phyloP scores from a whole-genome alignment of 2,797 vertebrate species.

The Jordanella pulchra region DNA sequence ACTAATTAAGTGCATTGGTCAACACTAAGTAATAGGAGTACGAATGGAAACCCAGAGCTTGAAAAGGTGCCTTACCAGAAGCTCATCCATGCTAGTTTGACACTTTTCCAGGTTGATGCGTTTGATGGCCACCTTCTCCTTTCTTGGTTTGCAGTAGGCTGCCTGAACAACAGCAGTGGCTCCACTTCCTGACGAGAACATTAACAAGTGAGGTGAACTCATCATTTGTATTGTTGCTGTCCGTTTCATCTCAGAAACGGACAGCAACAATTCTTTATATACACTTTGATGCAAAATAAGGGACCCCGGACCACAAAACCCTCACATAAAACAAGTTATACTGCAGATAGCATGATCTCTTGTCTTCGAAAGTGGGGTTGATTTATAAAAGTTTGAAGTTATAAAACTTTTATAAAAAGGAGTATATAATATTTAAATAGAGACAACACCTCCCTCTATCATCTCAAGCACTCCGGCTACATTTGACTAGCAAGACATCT shows the following conservation, averaged over 20 bases:
- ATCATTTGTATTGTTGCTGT: no score
- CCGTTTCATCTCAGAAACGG: no score
- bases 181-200: slow-evolving; percentile 85
- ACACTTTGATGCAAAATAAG: neutral
- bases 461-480: slow-evolving; percentile 23
- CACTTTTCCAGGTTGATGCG: slow-evolving; percentile 99
- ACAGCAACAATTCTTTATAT: neutral
- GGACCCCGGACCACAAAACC: neutral
- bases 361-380: neutral
- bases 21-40: neutral
- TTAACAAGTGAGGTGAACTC: neutral
- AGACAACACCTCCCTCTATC: neutral
- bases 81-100: slow-evolving; percentile 99
- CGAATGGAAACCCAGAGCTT: slow-evolving; percentile 2
- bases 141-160: slow-evolving; percentile 91
- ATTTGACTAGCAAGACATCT: slow-evolving; percentile 42
- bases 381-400: no score
- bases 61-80: slow-evolving; percentile 83
- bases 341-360: neutral
- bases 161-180: slow-evolving; percentile 98
- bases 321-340: neutral
- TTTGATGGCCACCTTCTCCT: slow-evolving; percentile 98
- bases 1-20: neutral
- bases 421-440: no score
- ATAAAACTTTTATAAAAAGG: no score